Percentiles rank a stretch among this genome's conserved stretches.
phyloP scores from a whole-genome alignment of 2,797 vertebrate species.

The Pangasius macronema region DNA sequence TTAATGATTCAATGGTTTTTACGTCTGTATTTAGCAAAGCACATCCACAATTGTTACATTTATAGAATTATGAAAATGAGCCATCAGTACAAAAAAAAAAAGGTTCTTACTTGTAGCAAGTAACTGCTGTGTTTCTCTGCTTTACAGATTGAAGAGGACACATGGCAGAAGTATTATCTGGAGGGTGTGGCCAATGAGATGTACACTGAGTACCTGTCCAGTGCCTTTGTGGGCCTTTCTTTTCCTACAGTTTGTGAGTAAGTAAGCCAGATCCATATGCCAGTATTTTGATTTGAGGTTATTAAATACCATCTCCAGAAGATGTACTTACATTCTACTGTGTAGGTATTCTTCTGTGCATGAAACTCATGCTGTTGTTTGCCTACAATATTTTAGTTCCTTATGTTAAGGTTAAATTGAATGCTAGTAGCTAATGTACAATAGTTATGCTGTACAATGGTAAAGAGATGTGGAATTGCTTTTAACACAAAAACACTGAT shows the following conservation, averaged over 20 bases:
- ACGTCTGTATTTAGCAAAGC: not conserved
- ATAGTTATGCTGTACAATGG: not conserved
- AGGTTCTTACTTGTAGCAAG: not conserved
- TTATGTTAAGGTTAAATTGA: not conserved
- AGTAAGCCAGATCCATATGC: conserved; percentile 69
- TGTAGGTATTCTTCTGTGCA: not conserved
- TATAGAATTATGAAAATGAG: not conserved
- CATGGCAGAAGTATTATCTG: conserved; percentile 99
- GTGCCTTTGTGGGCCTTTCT: conserved; percentile 98
- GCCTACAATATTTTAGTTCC: not conserved
- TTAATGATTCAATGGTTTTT: not conserved
- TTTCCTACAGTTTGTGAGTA: conserved; percentile 99
- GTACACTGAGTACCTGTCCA: conserved; percentile 99
- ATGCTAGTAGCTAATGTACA: not conserved
- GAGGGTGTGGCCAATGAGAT: conserved; percentile 99
- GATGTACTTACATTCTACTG: not conserved
- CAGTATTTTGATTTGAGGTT: not conserved
- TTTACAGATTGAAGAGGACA: conserved; percentile 97
- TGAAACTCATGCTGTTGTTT: not conserved
- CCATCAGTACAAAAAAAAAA: not conserved
- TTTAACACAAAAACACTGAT: conserved; percentile 1
- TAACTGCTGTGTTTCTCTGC: conserved; percentile 43
- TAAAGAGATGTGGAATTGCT: not conserved
- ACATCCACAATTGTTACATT: not conserved
- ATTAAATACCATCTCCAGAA: not conserved